Conservation (phyloP, 2,888 invertebrate species). For the Sicus ferrugineus region DNA sequence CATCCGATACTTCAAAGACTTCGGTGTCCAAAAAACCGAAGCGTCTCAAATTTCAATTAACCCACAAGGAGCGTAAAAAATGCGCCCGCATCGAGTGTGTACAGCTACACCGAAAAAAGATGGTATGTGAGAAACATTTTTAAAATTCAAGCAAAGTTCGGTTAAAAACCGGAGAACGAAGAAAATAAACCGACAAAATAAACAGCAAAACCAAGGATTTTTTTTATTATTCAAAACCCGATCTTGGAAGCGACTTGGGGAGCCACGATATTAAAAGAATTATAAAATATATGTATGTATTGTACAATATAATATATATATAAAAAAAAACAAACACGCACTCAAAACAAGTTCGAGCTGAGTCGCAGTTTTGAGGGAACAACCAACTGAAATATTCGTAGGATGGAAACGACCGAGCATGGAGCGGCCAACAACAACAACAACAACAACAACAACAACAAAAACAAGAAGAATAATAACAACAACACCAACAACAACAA, state of each 20-base stretch:
- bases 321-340: constrained; percentile 10
- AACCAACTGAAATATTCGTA: neutral
- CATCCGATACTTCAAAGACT: too few relatives aligned
- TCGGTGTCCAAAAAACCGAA: neutral
- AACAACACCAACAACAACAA: constrained; percentile 15
- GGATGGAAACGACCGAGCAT: neutral
- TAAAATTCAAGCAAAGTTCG: constrained; percentile 23
- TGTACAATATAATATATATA: neutral
- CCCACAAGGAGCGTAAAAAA: neutral
- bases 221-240: constrained; percentile 24
- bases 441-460: constrained; percentile 12
- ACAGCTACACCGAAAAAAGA: neutral
- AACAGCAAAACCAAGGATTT: constrained; percentile 7
- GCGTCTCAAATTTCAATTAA: neutral
- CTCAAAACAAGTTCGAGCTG: constrained; percentile 27
- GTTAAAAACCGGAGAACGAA: constrained; percentile 13
- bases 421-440: neutral
- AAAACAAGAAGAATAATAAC: neutral
- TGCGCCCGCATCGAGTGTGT: neutral
- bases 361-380: constrained; percentile 22
- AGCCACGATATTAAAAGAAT: constrained; percentile 11
- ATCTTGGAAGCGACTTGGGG: constrained; percentile 20
- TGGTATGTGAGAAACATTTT: constrained; percentile 18
- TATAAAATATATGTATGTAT: neutral
- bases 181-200: constrained; percentile 15